phyloP scores from a whole-genome alignment of 2,797 vertebrate genomes.

The Anableps anableps region DNA sequence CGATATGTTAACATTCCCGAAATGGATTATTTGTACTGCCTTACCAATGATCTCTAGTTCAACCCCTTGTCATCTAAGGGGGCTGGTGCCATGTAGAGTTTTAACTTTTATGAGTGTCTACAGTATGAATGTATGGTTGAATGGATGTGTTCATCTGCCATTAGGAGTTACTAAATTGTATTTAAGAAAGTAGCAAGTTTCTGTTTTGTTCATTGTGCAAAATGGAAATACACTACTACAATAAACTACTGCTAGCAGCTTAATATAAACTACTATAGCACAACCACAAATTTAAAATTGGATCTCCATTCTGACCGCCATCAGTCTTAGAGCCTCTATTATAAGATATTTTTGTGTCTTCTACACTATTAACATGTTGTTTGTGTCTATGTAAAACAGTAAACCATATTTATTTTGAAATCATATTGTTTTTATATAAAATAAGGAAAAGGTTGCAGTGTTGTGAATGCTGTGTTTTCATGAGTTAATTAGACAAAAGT shows the following conservation, averaged over 20 bases:
- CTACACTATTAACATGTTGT: conserved; percentile 89
- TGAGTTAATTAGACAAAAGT: conserved; percentile 39
- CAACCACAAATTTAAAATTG: conserved; percentile 42
- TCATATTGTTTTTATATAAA: conserved; percentile 97
- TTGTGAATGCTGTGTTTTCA: conserved; percentile 77
- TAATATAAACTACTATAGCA: conserved; percentile 42
- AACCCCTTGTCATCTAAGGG: conserved; percentile 45
- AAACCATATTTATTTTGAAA: conserved; percentile 99
- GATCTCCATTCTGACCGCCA: conserved; percentile 58
- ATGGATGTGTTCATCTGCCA: conserved; percentile 42
- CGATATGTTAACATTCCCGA: conserved; percentile 80
- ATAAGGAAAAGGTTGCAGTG: conserved; percentile 84
- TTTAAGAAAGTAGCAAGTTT: conserved; percentile 51
- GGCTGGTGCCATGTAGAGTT: conserved; percentile 51
- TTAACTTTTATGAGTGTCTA: conserved; percentile 42
- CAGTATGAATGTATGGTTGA: conserved; percentile 41
- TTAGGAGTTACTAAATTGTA: conserved; percentile 57
- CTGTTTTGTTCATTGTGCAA: conserved; percentile 53
- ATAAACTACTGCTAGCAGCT: conserved; percentile 73
- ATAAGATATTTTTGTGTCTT: conserved; percentile 77
- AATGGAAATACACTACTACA: conserved; percentile 53
- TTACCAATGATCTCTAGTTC: conserved; percentile 60
- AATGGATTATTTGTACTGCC: conserved; percentile 65
- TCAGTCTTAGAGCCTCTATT: conserved; percentile 71
- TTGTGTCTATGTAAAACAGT: conserved; percentile 92